phyloP scores from a whole-genome alignment of 92 coral and sea anemone species.

The Phymanthus crucifer region DNA sequence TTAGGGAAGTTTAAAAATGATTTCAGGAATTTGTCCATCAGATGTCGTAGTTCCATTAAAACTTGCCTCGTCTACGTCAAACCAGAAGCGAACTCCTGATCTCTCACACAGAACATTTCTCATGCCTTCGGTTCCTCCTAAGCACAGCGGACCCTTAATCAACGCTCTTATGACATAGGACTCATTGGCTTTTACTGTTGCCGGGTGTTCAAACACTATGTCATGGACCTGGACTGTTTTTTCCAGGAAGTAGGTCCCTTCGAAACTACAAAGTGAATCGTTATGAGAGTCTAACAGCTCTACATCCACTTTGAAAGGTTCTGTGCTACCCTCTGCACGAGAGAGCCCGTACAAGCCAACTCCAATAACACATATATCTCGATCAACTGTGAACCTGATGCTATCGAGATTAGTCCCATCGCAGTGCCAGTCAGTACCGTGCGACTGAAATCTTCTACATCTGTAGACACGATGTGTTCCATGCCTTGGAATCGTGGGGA shows the following conservation, averaged over 20 bases:
- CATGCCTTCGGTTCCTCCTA: constrained; percentile 83
- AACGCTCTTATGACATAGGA: constrained; percentile 81
- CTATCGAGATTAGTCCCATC: constrained; percentile 85
- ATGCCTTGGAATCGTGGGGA: constrained; percentile 59
- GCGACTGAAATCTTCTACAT: constrained; percentile 63
- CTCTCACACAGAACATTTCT: constrained; percentile 68
- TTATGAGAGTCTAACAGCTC: constrained; percentile 84
- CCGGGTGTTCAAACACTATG: constrained; percentile 70
- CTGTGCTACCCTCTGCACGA: constrained; percentile 44
- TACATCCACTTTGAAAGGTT: constrained; percentile 66
- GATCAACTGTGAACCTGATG: constrained; percentile 75
- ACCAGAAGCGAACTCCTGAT: constrained; percentile 67
- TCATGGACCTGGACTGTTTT: constrained; percentile 61
- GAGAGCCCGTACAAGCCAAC: constrained; percentile 82
- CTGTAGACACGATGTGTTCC: constrained; percentile 73
- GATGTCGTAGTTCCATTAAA: constrained; percentile 92
- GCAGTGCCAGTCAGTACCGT: constrained; percentile 73
- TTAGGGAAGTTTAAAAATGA: constrained; percentile 60
- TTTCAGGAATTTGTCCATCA: constrained; percentile 89
- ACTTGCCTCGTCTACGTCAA: constrained; percentile 89
- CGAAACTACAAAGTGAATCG: constrained; percentile 73
- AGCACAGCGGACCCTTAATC: constrained; percentile 74
- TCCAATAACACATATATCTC: constrained; percentile 62
- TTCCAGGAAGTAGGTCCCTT: constrained; percentile 63
- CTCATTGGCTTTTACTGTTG: constrained; percentile 57